Conservation (phyloP, 1,140 invertebrate species). For the Drosophila albomicans region DNA sequence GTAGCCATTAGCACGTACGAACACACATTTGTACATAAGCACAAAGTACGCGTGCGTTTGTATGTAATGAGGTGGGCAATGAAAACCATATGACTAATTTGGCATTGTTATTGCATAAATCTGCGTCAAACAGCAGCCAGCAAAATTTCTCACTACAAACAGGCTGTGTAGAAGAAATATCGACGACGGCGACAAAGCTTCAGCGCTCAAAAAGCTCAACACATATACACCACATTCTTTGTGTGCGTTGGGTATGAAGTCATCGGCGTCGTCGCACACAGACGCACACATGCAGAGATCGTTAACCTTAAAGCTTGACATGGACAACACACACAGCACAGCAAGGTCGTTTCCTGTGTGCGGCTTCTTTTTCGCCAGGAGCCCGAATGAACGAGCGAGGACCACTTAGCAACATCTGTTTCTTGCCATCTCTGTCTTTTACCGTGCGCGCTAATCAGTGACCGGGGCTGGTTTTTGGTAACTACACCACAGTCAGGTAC, state of each 20-base stretch:
- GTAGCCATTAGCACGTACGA: constrained; percentile 70
- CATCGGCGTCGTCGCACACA: constrained; percentile 65
- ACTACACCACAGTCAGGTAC: constrained; percentile 93
- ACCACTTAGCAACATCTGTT: constrained; percentile 62
- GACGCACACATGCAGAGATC: constrained; percentile 65
- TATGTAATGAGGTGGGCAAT: constrained; percentile 43
- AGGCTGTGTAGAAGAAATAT: constrained; percentile 24
- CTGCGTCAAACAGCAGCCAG: constrained; percentile 29
- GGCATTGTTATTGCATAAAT: constrained; percentile 74
- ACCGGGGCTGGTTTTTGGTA: constrained; percentile 87
- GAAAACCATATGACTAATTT: constrained; percentile 72
- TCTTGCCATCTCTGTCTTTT: constrained; percentile 47
- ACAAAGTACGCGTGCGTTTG: background rate
- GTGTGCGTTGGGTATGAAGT: constrained; percentile 68
- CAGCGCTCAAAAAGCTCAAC: constrained; percentile 49
- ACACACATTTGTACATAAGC: constrained; percentile 1
- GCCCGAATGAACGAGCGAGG: background rate
- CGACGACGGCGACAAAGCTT: constrained; percentile 38
- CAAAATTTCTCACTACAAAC: constrained; percentile 19
- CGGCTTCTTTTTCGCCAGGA: constrained; percentile 27
- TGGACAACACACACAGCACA: constrained; percentile 51
- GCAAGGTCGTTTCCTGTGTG: constrained; percentile 78
- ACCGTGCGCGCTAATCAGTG: constrained; percentile 90
- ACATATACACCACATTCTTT: constrained; percentile 17
- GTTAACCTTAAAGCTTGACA: constrained; percentile 84